Evolutionary conservation across 2,113 vertebrate species (phyloP).

Genomic region (Ailurus styani): DNA sequence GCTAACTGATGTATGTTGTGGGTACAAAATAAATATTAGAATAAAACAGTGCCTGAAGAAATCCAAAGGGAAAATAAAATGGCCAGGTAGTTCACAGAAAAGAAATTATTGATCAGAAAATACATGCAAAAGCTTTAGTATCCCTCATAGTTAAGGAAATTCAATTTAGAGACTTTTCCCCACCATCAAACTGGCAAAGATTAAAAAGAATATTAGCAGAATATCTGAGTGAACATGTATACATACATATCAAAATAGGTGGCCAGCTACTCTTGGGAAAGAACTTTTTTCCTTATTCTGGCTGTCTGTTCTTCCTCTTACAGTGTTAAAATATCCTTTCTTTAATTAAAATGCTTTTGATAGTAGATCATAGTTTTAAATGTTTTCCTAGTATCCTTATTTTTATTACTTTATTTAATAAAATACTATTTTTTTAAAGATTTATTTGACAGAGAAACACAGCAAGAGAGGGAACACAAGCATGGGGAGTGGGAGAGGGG

Average conservation of each 20-base stretch:
- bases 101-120: background rate
- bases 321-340: background rate
- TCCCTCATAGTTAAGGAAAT: background rate
- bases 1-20: background rate
- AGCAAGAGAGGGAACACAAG: too few species aligned
- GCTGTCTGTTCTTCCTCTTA: background rate
- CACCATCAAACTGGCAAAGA: background rate
- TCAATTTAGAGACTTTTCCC: background rate
- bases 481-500: too few species aligned
- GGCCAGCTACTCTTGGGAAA: background rate
- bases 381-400: background rate
- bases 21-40: background rate
- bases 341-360: background rate
- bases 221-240: background rate
- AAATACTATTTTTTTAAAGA: background rate
- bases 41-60: background rate
- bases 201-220: background rate
- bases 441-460: too few species aligned
- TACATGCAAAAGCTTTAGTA: background rate
- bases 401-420: background rate
- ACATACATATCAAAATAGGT: background rate
- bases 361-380: background rate
- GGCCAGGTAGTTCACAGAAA: background rate
- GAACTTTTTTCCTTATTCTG: background rate
- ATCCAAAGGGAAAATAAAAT: background rate